phyloP scores from a whole-genome alignment of 1,140 invertebrate species.

The Thaumetopoea pityocampa region DNA sequence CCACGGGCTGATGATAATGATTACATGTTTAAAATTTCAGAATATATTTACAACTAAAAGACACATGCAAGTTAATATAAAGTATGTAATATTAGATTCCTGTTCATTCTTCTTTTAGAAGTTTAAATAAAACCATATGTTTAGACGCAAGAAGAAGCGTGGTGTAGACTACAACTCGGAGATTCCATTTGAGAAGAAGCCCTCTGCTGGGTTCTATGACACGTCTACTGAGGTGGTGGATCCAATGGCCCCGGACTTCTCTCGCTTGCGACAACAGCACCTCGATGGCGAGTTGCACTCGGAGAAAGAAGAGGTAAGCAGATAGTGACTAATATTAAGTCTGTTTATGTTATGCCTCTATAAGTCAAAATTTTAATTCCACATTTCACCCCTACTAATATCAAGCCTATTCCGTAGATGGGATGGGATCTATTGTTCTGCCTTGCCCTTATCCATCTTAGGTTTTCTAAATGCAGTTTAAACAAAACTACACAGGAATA shows the following conservation, averaged over 20 bases:
- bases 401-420: too few species aligned
- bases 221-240: conserved; percentile 93
- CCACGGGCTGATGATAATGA: not conserved
- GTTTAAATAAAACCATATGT: too few species aligned
- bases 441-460: too few species aligned
- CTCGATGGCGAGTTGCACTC: conserved; percentile 93
- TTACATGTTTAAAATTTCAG: not conserved
- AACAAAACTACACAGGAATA: too few species aligned
- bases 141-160: conserved; percentile 85
- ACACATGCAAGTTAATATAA: not conserved
- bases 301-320: conserved; percentile 94
- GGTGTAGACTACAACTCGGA: conserved; percentile 99
- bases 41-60: not conserved
- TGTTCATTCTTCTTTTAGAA: too few species aligned
- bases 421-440: too few species aligned
- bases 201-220: conserved; percentile 95
- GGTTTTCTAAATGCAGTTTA: too few species aligned
- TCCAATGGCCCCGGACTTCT: conserved; percentile 92
- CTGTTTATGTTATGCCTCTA: too few species aligned
- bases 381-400: too few species aligned
- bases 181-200: conserved; percentile 97
- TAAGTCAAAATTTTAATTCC: too few species aligned
- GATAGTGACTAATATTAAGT: too few species aligned
- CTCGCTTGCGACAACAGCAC: conserved; percentile 92
- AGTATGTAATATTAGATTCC: too few species aligned